Evolutionary conservation across 2,113 vertebrate genomes (phyloP).

Genomic region (Equus przewalskii): DNA sequence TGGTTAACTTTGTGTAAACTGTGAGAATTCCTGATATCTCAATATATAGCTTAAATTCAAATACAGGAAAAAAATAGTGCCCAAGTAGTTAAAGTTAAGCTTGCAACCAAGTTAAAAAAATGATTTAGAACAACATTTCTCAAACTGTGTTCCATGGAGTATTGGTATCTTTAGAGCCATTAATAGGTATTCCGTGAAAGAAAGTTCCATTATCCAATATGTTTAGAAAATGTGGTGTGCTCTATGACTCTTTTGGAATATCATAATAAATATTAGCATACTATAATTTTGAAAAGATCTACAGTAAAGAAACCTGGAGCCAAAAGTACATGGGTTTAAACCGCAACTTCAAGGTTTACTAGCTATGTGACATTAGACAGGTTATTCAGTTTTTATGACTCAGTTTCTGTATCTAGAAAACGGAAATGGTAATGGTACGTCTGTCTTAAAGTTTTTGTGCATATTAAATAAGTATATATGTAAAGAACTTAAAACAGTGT

Average conservation of each 20-base stretch:
- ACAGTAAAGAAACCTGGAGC: background rate
- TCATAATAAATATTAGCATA: background rate
- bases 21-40: background rate
- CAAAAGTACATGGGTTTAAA: background rate
- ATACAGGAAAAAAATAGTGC: background rate
- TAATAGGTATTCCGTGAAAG: background rate
- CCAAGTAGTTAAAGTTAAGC: background rate
- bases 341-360: background rate
- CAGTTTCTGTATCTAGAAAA: background rate
- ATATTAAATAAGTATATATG: background rate
- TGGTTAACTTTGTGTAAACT: background rate
- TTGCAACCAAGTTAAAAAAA: background rate
- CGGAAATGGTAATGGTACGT: background rate
- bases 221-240: background rate
- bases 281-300: background rate
- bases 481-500: background rate
- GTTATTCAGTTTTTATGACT: background rate
- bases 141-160: background rate
- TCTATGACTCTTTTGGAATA: background rate
- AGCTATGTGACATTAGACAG: background rate
- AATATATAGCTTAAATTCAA: background rate
- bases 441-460: background rate
- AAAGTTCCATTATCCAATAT: background rate
- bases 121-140: background rate
- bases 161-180: background rate